These are phyloP conservation scores for Montipora foliosa DNA, from an alignment of 64 coral and sea anemone species.

Conservation along the genomic window DNA sequence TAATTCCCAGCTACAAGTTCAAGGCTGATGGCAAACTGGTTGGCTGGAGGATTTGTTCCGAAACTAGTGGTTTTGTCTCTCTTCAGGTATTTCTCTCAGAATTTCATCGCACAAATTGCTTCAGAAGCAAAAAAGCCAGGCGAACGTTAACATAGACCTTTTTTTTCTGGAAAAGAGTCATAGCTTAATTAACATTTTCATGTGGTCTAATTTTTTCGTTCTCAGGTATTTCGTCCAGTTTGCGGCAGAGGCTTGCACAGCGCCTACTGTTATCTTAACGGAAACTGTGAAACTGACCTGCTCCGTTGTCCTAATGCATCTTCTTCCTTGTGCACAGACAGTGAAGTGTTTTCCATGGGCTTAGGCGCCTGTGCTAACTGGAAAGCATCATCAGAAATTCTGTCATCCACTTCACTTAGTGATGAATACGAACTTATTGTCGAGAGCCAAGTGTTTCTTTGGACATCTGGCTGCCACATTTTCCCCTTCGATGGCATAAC, in stretches of 20 bases:
- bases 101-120: background rate
- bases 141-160: no score
- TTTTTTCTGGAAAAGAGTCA: no score
- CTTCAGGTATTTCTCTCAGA: constrained; percentile 32
- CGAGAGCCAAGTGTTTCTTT: constrained; percentile 18
- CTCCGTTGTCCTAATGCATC: background rate
- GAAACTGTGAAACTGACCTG: background rate
- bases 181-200: background rate
- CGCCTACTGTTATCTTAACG: constrained; percentile 1
- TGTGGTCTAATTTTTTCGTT: background rate
- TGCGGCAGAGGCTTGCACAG: constrained; percentile 18
- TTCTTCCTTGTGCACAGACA: background rate
- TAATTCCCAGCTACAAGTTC: constrained; percentile 35
- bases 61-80: constrained; percentile 40
- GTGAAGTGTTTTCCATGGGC: constrained; percentile 34
- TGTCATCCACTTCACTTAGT: background rate
- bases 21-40: constrained; percentile 47
- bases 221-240: constrained; percentile 46
- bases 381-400: background rate
- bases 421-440: constrained; percentile 42
- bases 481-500: constrained; percentile 38
- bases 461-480: constrained; percentile 22
- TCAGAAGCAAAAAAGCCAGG: no score
- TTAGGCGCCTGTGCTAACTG: constrained; percentile 20
- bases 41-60: constrained; percentile 37